Percentiles rank a stretch among this genome's conserved stretches.
These are phyloP conservation scores for Drymodes brunneopygia DNA, from an alignment of 2,113 vertebrate genomes.

Conservation along the genomic window DNA sequence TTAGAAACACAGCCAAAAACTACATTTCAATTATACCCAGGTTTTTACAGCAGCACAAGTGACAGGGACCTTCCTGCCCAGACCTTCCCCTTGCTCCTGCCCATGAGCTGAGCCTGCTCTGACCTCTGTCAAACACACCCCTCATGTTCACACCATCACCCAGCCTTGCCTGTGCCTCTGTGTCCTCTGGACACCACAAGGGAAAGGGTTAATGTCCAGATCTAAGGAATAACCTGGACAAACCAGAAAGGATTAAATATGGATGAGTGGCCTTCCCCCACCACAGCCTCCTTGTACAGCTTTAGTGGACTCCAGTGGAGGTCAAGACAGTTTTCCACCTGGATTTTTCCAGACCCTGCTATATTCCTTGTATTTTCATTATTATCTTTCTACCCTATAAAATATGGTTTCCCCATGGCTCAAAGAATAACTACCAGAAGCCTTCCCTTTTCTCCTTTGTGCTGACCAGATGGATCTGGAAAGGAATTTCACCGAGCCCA, in stretches of 20 bases:
- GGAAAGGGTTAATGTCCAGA: neutral
- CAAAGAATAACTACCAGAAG: neutral
- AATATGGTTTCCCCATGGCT: neutral
- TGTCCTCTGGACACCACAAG: neutral
- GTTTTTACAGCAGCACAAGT: neutral
- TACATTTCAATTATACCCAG: neutral
- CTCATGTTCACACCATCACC: rapidly evolving
- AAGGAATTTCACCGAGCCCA: neutral
- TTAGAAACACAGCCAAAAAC: neutral
- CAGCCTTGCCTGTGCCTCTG: neutral
- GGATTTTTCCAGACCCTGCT: neutral
- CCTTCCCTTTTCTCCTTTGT: neutral
- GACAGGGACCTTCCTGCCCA: neutral
- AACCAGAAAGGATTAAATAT: neutral
- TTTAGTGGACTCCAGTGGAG: neutral
- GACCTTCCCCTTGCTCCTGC: neutral
- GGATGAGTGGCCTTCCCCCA: neutral
- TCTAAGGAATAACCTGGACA: neutral
- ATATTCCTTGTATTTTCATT: neutral
- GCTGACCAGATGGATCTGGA: neutral
- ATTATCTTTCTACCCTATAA: neutral
- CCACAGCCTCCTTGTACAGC: neutral
- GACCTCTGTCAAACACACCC: neutral
- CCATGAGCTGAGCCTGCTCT: rapidly evolving
- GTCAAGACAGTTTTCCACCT: neutral